phyloP scores from a whole-genome alignment of 2,888 invertebrate genomes.

The Exephanes ischioxanthus region DNA sequence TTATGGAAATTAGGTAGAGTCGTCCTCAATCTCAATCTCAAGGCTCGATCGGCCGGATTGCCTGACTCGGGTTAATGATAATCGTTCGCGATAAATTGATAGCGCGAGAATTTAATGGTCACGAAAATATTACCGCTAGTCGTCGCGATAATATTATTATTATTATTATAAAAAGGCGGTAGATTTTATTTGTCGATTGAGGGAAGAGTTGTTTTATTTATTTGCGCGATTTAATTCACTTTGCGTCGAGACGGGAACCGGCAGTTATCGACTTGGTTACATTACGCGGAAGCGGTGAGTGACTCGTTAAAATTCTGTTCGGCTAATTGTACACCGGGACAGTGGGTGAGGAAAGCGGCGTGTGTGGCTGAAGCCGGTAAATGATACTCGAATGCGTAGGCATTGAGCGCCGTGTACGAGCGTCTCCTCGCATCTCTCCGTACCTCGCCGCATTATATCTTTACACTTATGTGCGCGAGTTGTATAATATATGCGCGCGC shows the following conservation, averaged over 20 bases:
- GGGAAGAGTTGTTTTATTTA: not conserved
- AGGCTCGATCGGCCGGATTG: slow-evolving; percentile 24
- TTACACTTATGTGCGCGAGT: slow-evolving; percentile 9
- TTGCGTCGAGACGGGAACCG: not conserved
- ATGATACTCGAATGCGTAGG: slow-evolving; percentile 46
- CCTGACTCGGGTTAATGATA: slow-evolving; percentile 24
- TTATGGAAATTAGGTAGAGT: slow-evolving; percentile 30
- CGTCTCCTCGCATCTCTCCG: not conserved
- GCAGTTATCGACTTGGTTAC: slow-evolving; percentile 9
- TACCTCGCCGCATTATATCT: not conserved
- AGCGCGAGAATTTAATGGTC: slow-evolving; percentile 25
- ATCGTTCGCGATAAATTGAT: slow-evolving; percentile 52
- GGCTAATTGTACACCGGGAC: slow-evolving; percentile 73
- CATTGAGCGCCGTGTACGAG: slow-evolving; percentile 6
- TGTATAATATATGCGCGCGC: slow-evolving; percentile 26
- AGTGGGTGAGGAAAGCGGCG: slow-evolving; percentile 60
- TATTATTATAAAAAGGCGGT: not conserved
- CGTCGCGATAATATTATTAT: slow-evolving; percentile 22
- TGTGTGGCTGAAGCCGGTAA: slow-evolving; percentile 40
- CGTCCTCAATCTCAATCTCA: slow-evolving; percentile 32
- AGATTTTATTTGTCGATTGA: slow-evolving; percentile 35
- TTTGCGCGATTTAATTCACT: not conserved
- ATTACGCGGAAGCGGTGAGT: slow-evolving; percentile 66
- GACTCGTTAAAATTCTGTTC: slow-evolving; percentile 77
- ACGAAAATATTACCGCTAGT: slow-evolving; percentile 26